Conservation (phyloP, 2,113 vertebrate genomes). For the Canis aureus region DNA sequence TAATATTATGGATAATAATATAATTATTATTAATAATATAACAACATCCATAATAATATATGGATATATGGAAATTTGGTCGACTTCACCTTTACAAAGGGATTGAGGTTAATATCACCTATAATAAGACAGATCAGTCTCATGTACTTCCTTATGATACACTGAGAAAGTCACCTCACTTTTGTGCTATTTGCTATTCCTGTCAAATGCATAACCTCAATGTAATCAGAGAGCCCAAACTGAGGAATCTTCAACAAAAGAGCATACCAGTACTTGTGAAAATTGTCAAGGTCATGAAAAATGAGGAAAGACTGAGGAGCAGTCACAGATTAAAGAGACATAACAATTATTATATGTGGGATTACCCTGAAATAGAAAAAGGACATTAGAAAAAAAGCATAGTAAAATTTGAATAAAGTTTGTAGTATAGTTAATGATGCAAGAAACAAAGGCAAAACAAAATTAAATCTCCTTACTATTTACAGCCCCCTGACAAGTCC, state of each 20-base stretch:
- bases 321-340: neutral
- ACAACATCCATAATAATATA: too few relatives aligned
- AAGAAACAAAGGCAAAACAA: neutral
- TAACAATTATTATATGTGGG: neutral
- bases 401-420: neutral
- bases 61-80: neutral
- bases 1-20: neutral
- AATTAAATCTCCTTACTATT: neutral
- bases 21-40: too few relatives aligned
- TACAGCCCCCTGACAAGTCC: neutral
- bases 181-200: neutral
- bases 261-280: neutral
- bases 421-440: neutral
- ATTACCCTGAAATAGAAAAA: neutral
- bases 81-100: neutral
- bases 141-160: neutral
- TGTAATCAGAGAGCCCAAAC: neutral
- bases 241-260: neutral
- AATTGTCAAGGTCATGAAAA: neutral
- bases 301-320: neutral
- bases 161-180: neutral
- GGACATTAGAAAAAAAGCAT: neutral
- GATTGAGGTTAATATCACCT: neutral
- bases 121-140: neutral
- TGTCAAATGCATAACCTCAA: neutral